Evolutionary conservation across 2,797 vertebrate species (phyloP).

Genomic region (Hippoglossus hippoglossus): DNA sequence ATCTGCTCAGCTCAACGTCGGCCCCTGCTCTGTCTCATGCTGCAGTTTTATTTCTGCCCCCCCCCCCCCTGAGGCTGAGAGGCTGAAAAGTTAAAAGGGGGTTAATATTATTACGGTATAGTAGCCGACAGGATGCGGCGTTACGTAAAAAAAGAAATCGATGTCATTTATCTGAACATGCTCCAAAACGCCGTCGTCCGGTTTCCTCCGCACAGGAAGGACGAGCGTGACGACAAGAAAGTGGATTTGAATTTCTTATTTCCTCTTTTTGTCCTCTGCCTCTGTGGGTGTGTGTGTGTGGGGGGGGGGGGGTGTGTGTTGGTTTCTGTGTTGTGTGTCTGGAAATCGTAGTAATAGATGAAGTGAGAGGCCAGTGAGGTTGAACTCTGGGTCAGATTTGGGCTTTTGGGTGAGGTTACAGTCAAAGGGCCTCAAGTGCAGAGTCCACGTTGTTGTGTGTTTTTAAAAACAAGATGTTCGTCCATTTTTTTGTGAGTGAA

Average conservation of each 20-base stretch:
- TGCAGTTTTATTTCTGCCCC: constrained; percentile 56
- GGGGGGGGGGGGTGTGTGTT: too few relatives aligned
- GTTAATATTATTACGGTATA: constrained; percentile 83
- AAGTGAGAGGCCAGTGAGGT: constrained; percentile 39
- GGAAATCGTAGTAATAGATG: constrained; percentile 19
- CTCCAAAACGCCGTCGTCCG: constrained; percentile 74
- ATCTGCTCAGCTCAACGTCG: constrained; percentile 71
- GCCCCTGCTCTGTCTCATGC: constrained; percentile 75
- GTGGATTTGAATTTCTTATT: constrained; percentile 80
- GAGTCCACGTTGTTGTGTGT: too few relatives aligned
- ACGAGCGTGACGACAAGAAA: constrained; percentile 76
- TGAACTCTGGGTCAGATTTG: constrained; percentile 42
- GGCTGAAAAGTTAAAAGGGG: constrained; percentile 79
- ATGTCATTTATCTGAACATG: constrained; percentile 82
- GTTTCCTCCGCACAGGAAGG: constrained; percentile 83
- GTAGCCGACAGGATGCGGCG: constrained; percentile 77
- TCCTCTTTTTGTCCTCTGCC: constrained; percentile 69
- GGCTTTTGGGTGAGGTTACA: constrained; percentile 33
- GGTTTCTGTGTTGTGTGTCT: constrained; percentile 49
- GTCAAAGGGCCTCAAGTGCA: neutral
- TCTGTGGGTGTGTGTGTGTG: constrained; percentile 1
- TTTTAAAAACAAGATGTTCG: too few relatives aligned
- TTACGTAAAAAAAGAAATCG: constrained; percentile 77
- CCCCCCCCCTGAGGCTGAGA: constrained; percentile 60
- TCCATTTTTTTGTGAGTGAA: too few relatives aligned